These are phyloP conservation scores for Excalfactoria chinensis DNA, from an alignment of 2,113 vertebrate genomes.

Conservation along the genomic window DNA sequence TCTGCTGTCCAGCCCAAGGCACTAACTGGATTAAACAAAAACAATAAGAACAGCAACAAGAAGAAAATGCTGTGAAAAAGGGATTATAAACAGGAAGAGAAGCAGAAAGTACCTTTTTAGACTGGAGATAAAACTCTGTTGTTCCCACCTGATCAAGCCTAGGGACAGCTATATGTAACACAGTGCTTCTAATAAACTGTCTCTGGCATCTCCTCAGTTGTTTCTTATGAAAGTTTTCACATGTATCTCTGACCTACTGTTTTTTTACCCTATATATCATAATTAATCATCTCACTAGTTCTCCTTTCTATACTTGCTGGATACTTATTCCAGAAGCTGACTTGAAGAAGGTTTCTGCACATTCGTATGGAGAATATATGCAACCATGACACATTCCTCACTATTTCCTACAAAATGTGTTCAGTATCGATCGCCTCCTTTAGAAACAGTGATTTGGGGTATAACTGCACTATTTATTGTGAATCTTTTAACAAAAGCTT, in stretches of 20 bases:
- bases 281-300: neutral
- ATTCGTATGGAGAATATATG: neutral
- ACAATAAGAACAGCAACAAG: neutral
- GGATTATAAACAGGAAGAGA: neutral
- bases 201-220: neutral
- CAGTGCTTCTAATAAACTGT: neutral
- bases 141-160: neutral
- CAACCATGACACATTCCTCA: neutral
- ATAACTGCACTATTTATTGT: neutral
- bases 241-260: neutral
- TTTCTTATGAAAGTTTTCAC: neutral
- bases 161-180: neutral
- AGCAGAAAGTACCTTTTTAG: neutral
- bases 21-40: conserved; percentile 40
- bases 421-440: neutral
- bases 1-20: conserved; percentile 15
- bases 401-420: neutral
- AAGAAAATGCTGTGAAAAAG: neutral
- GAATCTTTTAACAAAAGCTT: neutral
- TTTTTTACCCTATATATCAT: neutral
- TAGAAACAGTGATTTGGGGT: neutral
- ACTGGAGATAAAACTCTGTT: neutral
- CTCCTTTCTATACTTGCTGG: neutral
- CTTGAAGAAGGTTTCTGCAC: neutral
- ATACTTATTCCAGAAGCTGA: neutral